These are phyloP conservation scores for Bovichtus diacanthus DNA, from an alignment of 2,797 vertebrate genomes.

Conservation along the genomic window DNA sequence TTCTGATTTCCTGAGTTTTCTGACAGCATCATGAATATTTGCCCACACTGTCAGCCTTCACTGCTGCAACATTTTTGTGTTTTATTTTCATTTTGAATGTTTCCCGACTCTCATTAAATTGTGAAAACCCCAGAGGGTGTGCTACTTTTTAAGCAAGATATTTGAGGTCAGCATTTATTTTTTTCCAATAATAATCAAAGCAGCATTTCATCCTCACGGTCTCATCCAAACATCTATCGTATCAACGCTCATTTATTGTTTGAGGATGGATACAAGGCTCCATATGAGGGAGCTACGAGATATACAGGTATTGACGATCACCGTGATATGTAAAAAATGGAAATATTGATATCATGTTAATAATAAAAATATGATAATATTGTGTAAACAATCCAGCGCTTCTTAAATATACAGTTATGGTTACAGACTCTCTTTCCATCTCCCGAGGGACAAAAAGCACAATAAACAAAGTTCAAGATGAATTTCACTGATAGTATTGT, in stretches of 20 bases:
- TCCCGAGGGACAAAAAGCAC: too few relatives aligned
- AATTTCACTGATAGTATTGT: too few relatives aligned
- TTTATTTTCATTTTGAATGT: conserved; percentile 23
- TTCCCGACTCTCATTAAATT: conserved; percentile 38
- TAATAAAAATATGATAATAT: too few relatives aligned
- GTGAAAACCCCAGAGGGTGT: conserved; percentile 4
- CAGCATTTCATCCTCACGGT: conserved; percentile 18
- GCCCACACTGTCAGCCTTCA: conserved; percentile 37
- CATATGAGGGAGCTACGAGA: not conserved
- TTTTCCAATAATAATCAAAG: conserved; percentile 7
- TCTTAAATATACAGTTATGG: too few relatives aligned
- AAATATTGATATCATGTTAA: too few relatives aligned
- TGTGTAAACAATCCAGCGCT: too few relatives aligned
- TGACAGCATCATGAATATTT: conserved; percentile 76
- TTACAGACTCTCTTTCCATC: too few relatives aligned
- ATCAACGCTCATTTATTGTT: conserved; percentile 12
- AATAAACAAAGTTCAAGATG: too few relatives aligned
- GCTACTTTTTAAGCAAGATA: conserved; percentile 8
- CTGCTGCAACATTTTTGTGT: conserved; percentile 13
- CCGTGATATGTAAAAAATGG: too few relatives aligned
- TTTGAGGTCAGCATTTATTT: conserved; percentile 22
- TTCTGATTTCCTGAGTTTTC: conserved; percentile 70
- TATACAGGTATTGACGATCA: too few relatives aligned
- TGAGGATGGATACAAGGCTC: conserved; percentile 1
- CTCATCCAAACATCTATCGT: conserved; percentile 9